Evolutionary conservation across 1,140 invertebrate species (phyloP), one percentile per base, ranked within the genome.

Genomic region (Bombus haemorrhoidalis): DNA sequence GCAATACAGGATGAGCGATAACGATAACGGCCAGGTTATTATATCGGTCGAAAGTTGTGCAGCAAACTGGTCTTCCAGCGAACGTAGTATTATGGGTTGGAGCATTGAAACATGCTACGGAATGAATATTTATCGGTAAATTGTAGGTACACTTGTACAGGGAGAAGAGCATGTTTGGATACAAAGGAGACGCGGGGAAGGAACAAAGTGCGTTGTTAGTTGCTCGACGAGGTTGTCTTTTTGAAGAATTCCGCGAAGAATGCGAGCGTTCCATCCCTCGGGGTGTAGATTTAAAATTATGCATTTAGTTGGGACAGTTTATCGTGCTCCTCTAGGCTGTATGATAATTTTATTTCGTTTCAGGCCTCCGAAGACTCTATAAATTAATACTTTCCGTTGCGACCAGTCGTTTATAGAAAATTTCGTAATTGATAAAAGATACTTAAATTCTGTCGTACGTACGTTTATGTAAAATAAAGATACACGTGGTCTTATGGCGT

Each of bases 1-100:
- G 80, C 71, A 12, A 71, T 68, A 47, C 80, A 74, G 80, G 69
- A 82, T 74, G 80, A 82, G 80, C 53, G 71, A 82, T 82, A 82
- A 82, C n/a, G 80, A 74, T 82, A 82, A 82, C 69, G 53, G 69
- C 39, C 32, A 53, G 53, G 59, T 80, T 80, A 62, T 74, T 82
- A 82, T 47, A 81, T 81, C 78, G 34, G 25, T 37, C 41, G 41
- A 69, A 68, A 81, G 64, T 43, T 69, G 77, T 15, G 25, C 66
- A 6, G 77, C 62, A 68, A 53, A 71, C 78, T 81, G 78, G 64
- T 71, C 66, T 69, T 18, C 8, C 9, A 15, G 66, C n/a, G 34
- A 81, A 71, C 66, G 2, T 57, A 15, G 66, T 57, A 39, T 81
- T 81, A 71, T 53, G 66, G 78, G 15, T 9, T 5, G 43, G 25